Evolutionary conservation across 2,113 vertebrate genomes (phyloP).

Genomic region (Hydrochoerus hydrochaeris): DNA sequence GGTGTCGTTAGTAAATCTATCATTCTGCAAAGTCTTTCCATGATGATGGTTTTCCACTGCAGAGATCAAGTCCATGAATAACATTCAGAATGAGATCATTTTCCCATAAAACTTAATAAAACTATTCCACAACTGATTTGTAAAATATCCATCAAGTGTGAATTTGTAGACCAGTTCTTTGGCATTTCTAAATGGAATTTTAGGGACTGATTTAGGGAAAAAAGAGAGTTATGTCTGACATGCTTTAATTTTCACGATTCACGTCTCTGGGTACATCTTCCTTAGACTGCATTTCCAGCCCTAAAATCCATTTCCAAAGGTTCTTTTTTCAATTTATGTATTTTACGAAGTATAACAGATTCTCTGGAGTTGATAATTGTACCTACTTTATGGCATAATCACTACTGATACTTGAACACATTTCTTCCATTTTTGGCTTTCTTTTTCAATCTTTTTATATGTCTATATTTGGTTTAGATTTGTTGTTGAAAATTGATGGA

Average conservation of each 20-base stretch:
- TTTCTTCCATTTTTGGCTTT: background rate
- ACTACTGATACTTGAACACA: background rate
- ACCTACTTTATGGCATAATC: background rate
- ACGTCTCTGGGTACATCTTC: background rate
- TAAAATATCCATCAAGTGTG: background rate
- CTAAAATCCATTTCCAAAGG: background rate
- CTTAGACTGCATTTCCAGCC: background rate
- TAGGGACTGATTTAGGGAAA: background rate
- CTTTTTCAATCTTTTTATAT: background rate
- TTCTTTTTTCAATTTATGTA: background rate
- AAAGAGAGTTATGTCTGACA: background rate
- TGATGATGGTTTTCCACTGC: slow-evolving; percentile 51
- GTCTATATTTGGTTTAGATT: background rate
- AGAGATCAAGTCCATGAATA: slow-evolving; percentile 19
- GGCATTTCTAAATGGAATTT: background rate
- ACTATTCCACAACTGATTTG: slow-evolving; percentile 48
- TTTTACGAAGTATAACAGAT: slow-evolving; percentile 39
- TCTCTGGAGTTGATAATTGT: background rate
- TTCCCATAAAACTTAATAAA: slow-evolving; percentile 65
- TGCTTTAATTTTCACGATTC: background rate
- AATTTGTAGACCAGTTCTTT: background rate
- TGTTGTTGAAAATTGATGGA: background rate
- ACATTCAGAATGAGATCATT: slow-evolving; percentile 59
- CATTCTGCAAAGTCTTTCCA: slow-evolving; percentile 52
- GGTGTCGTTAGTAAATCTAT: slow-evolving; percentile 3